A percentile compares a stretch with the other conserved stretches of the same genome.
Evolutionary conservation across 2,113 vertebrate genomes (phyloP).

Genomic region (Anarhynchus alexandrinus): DNA sequence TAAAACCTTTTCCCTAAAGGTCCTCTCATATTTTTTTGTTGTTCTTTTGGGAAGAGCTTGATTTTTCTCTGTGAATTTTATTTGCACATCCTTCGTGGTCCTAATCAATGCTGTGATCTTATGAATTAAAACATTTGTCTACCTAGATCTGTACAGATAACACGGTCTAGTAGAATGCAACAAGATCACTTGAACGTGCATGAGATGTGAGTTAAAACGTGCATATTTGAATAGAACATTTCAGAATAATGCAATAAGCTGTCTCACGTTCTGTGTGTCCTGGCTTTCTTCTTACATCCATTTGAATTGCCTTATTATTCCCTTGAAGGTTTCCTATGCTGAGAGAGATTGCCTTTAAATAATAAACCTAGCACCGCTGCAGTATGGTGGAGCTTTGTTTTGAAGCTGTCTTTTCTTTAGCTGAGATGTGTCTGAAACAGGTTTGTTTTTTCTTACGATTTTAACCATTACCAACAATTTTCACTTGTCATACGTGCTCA

Average conservation of each 20-base stretch:
- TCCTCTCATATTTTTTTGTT: neutral
- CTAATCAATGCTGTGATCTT: neutral
- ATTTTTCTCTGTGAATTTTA: neutral
- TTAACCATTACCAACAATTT: neutral
- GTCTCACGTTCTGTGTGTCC: neutral
- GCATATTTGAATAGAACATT: neutral
- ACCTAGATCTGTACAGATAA: neutral
- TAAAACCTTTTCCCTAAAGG: constrained; percentile 65
- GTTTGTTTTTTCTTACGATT: neutral
- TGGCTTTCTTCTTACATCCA: neutral
- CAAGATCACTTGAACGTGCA: neutral
- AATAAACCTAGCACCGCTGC: neutral
- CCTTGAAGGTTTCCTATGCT: neutral
- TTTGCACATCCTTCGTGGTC: neutral
- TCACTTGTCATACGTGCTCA: neutral
- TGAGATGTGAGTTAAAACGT: neutral
- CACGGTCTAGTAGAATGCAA: neutral
- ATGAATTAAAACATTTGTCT: neutral
- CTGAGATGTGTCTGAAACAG: neutral
- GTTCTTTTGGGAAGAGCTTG: neutral
- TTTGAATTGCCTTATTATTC: neutral
- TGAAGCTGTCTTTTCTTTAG: neutral
- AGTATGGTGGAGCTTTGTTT: neutral
- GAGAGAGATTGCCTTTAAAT: neutral
- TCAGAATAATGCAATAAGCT: neutral